Conservation (phyloP, 2,888 invertebrate genomes). For the Melinaea marsaeus region DNA sequence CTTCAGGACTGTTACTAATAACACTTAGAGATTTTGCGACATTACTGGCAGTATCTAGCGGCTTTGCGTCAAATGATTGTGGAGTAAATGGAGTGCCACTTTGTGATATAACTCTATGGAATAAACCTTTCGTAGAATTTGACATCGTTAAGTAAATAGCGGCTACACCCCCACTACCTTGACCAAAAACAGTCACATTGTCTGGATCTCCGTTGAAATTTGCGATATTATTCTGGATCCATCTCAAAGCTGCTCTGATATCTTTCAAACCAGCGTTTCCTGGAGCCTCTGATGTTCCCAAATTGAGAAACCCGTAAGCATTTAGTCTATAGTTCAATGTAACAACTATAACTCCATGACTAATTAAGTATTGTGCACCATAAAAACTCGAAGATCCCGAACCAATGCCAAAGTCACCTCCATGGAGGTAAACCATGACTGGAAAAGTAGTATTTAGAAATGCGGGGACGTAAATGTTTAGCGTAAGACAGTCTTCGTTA, state of each 20-base stretch:
- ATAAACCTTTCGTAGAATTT: constrained; percentile 60
- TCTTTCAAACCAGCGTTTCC: constrained; percentile 73
- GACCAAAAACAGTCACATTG: constrained; percentile 69
- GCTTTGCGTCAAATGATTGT: constrained; percentile 56
- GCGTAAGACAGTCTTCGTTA: constrained; percentile 67
- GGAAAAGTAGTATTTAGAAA: constrained; percentile 49
- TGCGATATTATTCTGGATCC: constrained; percentile 62
- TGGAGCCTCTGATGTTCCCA: constrained; percentile 61
- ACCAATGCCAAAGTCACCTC: constrained; percentile 70
- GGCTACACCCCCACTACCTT: constrained; percentile 66
- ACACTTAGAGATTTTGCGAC: constrained; percentile 61
- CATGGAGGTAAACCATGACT: constrained; percentile 71
- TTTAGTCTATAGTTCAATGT: constrained; percentile 74
- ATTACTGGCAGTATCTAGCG: constrained; percentile 58
- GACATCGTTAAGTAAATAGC: constrained; percentile 65
- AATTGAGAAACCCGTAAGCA: constrained; percentile 66
- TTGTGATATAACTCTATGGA: constrained; percentile 62
- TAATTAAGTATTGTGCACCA: constrained; percentile 68
- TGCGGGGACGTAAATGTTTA: constrained; percentile 64
- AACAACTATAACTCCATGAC: constrained; percentile 63
- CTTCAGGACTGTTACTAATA: constrained; percentile 48
- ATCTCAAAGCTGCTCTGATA: constrained; percentile 65
- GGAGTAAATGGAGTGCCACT: constrained; percentile 63
- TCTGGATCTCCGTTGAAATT: constrained; percentile 62
- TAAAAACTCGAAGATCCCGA: constrained; percentile 61